Evolutionary conservation across 2,113 vertebrate species (phyloP).

Genomic region (Pedetes capensis): DNA sequence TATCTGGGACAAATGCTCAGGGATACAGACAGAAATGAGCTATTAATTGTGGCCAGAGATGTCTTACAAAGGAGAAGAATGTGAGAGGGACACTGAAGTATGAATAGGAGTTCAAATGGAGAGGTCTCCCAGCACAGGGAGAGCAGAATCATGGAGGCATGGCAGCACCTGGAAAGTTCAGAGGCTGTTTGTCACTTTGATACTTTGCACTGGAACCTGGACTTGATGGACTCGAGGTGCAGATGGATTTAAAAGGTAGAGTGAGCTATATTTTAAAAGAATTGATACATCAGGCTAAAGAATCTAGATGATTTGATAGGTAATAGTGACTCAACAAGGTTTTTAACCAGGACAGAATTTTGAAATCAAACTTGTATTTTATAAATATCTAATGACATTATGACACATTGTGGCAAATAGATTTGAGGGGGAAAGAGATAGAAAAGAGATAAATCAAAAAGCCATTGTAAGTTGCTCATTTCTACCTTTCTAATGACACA

Average conservation of each 20-base stretch:
- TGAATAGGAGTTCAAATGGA: background rate
- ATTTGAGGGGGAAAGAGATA: background rate
- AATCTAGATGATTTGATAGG: background rate
- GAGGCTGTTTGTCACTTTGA: background rate
- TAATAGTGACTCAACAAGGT: background rate
- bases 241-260: background rate
- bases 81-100: background rate
- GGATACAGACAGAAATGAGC: background rate
- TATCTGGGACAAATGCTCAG: background rate
- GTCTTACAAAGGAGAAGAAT: background rate
- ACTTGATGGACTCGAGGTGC: background rate
- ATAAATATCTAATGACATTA: slow-evolving; percentile 4
- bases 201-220: background rate
- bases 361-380: slow-evolving; percentile 36
- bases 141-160: background rate
- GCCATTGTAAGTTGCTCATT: background rate
- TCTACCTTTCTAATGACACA: background rate
- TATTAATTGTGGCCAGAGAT: background rate
- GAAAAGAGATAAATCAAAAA: background rate
- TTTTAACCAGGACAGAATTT: background rate
- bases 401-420: background rate
- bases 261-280: background rate
- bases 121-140: background rate
- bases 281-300: background rate
- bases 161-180: background rate